These are phyloP conservation scores for Characodon lateralis DNA, from an alignment of 2,797 vertebrate genomes.

Conservation along the genomic window DNA sequence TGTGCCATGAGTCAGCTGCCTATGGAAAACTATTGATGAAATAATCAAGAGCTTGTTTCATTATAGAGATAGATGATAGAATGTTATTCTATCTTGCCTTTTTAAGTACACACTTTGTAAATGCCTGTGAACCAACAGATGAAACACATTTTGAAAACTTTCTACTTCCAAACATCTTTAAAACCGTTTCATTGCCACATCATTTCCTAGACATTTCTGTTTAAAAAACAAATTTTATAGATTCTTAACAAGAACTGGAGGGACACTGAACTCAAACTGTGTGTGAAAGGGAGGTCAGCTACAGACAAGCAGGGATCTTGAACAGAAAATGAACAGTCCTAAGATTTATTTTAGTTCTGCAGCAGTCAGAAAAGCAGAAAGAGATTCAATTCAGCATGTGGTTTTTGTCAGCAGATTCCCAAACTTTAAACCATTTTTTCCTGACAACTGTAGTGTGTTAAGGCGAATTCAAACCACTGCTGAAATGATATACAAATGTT, in stretches of 20 bases:
- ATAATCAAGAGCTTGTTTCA: not conserved
- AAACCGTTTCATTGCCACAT: not conserved
- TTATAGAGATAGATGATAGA: not conserved
- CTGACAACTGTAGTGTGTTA: slow-evolving; percentile 20
- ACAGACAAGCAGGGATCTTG: slow-evolving; percentile 39
- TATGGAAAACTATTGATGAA: not conserved
- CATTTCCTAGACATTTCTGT: not conserved
- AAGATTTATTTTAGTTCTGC: slow-evolving; percentile 28
- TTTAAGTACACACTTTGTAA: too few species aligned
- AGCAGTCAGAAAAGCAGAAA: slow-evolving; percentile 52
- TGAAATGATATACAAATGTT: not conserved
- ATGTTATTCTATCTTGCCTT: too few species aligned
- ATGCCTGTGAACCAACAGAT: too few species aligned
- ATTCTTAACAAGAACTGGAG: slow-evolving; percentile 2
- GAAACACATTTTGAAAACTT: too few species aligned
- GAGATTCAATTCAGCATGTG: slow-evolving; percentile 42
- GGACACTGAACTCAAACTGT: slow-evolving; percentile 13
- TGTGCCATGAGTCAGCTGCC: slow-evolving; percentile 11
- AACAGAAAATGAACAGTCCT: slow-evolving; percentile 27
- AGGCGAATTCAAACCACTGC: slow-evolving; percentile 10
- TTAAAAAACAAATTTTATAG: not conserved
- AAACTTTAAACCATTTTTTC: slow-evolving; percentile 33
- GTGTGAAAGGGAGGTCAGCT: slow-evolving; percentile 48
- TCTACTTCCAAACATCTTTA: too few species aligned
- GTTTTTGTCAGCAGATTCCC: slow-evolving; percentile 48